These are phyloP conservation scores for Chelonus insularis DNA, from an alignment of 1,140 invertebrate genomes.

Conservation along the genomic window DNA sequence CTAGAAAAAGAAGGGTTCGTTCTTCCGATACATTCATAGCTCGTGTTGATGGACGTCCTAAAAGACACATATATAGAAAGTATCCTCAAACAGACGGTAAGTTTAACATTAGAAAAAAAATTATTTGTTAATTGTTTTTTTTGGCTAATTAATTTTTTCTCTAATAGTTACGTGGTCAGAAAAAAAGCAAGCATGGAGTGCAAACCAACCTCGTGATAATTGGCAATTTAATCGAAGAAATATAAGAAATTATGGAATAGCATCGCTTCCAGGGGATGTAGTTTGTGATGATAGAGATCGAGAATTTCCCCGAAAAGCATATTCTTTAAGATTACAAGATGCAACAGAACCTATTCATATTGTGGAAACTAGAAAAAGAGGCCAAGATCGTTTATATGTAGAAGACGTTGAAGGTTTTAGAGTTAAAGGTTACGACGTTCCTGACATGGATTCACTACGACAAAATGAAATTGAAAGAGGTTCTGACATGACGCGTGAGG, in stretches of 20 bases:
- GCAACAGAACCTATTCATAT: conserved; percentile 31
- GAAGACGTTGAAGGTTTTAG: conserved; percentile 53
- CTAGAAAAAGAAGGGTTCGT: conserved; percentile 74
- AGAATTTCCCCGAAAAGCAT: conserved; percentile 23
- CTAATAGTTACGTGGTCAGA: conserved; percentile 66
- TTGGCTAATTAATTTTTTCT: conserved; percentile 13
- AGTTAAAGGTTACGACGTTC: conserved; percentile 49
- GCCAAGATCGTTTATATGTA: conserved; percentile 51
- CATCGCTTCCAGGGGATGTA: conserved; percentile 53
- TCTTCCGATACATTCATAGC: conserved; percentile 73
- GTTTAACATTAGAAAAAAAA: too few relatives aligned
- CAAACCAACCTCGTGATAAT: conserved; percentile 69
- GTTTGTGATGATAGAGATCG: conserved; percentile 13
- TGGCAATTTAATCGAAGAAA: conserved; percentile 76
- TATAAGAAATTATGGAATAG: conserved; percentile 48
- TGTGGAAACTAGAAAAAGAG: conserved; percentile 28
- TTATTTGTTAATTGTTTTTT: too few relatives aligned
- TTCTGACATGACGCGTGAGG: conserved; percentile 63
- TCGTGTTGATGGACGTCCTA: conserved; percentile 51
- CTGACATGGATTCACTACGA: conserved; percentile 71
- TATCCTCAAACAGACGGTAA: conserved; percentile 40
- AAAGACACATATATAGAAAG: conserved; percentile 47
- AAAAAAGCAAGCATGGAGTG: conserved; percentile 77
- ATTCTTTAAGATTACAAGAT: conserved; percentile 25
- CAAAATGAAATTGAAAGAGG: conserved; percentile 75